Conservation (phyloP, 2,888 invertebrate species). For the Hirtodrosophila duncani region DNA sequence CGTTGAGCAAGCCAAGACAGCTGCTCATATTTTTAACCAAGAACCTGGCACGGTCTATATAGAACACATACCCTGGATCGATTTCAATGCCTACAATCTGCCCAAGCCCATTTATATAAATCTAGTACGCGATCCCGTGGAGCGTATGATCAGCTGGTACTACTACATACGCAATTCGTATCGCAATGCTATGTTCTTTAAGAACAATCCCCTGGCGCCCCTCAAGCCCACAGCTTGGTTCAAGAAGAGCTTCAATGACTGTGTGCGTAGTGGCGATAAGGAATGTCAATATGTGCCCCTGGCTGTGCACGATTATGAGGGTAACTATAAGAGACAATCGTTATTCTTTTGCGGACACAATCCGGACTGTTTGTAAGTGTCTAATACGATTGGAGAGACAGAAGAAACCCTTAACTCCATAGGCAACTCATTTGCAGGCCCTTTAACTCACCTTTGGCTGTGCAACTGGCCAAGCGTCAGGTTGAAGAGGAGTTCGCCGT, state of each 20-base stretch:
- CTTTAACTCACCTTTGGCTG: slow-evolving; percentile 88
- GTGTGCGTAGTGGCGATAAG: slow-evolving; percentile 87
- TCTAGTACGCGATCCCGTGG: slow-evolving; percentile 91
- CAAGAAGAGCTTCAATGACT: slow-evolving; percentile 87
- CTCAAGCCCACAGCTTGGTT: slow-evolving; percentile 71
- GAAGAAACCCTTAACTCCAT: neutral
- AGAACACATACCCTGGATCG: slow-evolving; percentile 92
- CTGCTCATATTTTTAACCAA: slow-evolving; percentile 83
- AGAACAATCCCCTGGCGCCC: slow-evolving; percentile 86
- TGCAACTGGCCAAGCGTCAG: slow-evolving; percentile 89
- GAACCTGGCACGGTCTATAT: slow-evolving; percentile 89
- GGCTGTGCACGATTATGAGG: slow-evolving; percentile 87
- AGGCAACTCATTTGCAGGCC: slow-evolving; percentile 81
- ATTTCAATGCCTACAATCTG: slow-evolving; percentile 87
- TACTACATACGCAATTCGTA: slow-evolving; percentile 90
- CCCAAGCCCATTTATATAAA: slow-evolving; percentile 92
- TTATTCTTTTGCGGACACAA: slow-evolving; percentile 94
- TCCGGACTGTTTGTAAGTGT: slow-evolving; percentile 87
- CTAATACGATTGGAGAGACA: neutral
- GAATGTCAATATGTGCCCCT: slow-evolving; percentile 89
- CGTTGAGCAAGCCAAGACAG: slow-evolving; percentile 85
- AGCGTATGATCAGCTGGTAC: slow-evolving; percentile 93
- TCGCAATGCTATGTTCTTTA: slow-evolving; percentile 85
- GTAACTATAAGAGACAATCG: slow-evolving; percentile 89
- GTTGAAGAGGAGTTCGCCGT: slow-evolving; percentile 92